A percentile compares a stretch with the other conserved stretches of the same genome.
phyloP scores from a whole-genome alignment of 2,113 vertebrate genomes.

The Ivindomyrus marchei region DNA sequence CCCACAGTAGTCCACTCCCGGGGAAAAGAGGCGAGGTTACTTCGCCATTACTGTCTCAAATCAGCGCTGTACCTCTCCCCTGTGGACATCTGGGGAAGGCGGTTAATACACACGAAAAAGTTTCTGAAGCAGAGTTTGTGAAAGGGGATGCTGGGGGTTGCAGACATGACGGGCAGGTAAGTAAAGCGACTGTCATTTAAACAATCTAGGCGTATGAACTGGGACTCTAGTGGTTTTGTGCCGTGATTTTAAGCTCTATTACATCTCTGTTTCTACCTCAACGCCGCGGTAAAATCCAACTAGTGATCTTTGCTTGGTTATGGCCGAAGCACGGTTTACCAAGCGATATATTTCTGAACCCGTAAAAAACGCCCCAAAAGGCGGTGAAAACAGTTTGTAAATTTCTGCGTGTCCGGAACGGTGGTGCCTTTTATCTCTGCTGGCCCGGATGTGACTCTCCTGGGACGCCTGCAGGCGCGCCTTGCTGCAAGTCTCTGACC shows the following conservation, averaged over 20 bases:
- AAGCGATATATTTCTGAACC: neutral
- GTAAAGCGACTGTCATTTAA: slow-evolving; percentile 20
- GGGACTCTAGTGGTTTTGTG: neutral
- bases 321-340: neutral
- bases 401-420: neutral
- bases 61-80: neutral
- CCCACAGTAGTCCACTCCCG: neutral
- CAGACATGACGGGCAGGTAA: slow-evolving; percentile 59
- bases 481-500: neutral
- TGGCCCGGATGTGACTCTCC: neutral
- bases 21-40: slow-evolving; percentile 41
- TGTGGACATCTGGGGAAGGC: slow-evolving; percentile 43
- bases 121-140: slow-evolving; percentile 8
- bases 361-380: neutral
- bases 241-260: neutral
- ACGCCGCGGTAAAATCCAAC: neutral
- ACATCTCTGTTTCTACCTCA: neutral
- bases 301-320: neutral
- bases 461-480: neutral
- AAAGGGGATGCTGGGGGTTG: slow-evolving; percentile 49
- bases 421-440: neutral
- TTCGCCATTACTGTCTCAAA: slow-evolving; percentile 30
- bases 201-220: neutral
- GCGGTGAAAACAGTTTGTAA: neutral
- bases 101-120: slow-evolving; percentile 11